These are phyloP conservation scores for Rotaria magnacalcarata DNA, from an alignment of 2,888 invertebrate genomes.

Conservation along the genomic window DNA sequence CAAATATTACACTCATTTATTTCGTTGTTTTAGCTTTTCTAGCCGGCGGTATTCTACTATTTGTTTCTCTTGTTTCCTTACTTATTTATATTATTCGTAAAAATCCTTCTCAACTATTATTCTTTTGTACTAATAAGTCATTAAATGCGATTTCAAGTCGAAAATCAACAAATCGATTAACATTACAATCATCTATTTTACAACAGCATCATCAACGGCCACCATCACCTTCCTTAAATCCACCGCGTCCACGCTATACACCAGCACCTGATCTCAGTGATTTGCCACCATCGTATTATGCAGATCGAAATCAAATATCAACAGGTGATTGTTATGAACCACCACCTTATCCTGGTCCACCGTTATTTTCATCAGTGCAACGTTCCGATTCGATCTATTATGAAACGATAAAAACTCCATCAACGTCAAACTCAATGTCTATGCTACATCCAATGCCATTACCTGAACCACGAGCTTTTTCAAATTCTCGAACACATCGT, in stretches of 20 bases:
- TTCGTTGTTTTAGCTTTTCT: not conserved
- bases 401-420: constrained; percentile 21
- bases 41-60: not conserved
- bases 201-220: not conserved
- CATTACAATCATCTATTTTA: not conserved
- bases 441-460: constrained; percentile 3
- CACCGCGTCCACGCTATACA: not conserved
- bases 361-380: not conserved
- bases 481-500: not conserved
- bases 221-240: not conserved
- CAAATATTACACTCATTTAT: too few species aligned
- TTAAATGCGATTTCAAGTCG: not conserved
- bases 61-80: not conserved
- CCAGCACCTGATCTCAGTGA: not conserved
- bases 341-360: not conserved
- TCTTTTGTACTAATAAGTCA: not conserved
- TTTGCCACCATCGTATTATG: not conserved
- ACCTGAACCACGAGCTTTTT: not conserved
- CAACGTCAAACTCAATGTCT: constrained; percentile 13
- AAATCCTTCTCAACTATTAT: not conserved
- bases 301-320: not conserved
- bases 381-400: constrained; percentile 11
- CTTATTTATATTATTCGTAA: not conserved
- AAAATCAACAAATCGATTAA: not conserved
- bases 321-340: not conserved